These are phyloP conservation scores for Lithosia quadra DNA, from an alignment of 2,888 invertebrate species.

Conservation along the genomic window DNA sequence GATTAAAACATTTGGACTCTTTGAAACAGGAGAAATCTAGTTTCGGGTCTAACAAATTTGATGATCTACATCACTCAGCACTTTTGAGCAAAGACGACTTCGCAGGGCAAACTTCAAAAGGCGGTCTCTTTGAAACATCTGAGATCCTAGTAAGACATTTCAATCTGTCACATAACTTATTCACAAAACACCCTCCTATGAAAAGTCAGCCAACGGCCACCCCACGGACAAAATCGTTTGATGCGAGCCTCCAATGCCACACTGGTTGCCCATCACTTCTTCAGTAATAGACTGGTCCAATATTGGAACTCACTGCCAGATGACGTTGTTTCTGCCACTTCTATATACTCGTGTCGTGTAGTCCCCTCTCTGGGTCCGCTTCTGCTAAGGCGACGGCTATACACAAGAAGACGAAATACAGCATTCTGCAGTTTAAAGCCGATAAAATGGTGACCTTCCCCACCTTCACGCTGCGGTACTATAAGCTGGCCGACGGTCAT, in stretches of 20 bases:
- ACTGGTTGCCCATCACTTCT: background rate
- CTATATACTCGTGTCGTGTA: background rate
- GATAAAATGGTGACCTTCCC: background rate
- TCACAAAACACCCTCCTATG: background rate
- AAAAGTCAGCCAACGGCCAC: background rate
- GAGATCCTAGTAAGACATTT: background rate
- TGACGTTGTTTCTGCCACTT: background rate
- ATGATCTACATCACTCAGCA: background rate
- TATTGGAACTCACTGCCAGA: background rate
- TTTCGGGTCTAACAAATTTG: too few relatives aligned
- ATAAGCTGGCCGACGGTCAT: background rate
- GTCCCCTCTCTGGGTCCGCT: background rate
- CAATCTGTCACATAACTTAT: background rate
- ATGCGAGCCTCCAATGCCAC: background rate
- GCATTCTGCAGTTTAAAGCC: background rate
- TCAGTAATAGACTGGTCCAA: background rate
- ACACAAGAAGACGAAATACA: background rate
- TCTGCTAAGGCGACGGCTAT: background rate
- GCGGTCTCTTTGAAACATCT: background rate
- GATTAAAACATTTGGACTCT: background rate
- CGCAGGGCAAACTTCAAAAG: too few relatives aligned
- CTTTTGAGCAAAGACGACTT: background rate
- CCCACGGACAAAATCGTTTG: background rate
- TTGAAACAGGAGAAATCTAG: too few relatives aligned
- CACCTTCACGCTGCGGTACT: conserved; percentile 17